Conservation (phyloP, 2,113 vertebrate species). For the Pelobates fuscus region DNA sequence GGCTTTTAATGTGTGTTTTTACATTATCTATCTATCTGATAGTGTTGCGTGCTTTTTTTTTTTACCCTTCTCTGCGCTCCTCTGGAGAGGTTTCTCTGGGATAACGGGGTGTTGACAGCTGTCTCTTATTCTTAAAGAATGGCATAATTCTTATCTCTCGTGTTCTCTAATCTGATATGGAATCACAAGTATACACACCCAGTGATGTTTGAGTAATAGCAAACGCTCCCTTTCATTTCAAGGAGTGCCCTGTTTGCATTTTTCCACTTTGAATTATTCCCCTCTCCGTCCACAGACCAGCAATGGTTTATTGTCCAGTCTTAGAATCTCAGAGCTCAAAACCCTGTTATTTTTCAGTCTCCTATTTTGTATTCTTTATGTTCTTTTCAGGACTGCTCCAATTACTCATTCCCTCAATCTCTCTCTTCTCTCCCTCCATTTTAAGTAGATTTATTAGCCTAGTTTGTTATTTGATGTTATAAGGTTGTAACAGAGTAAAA, state of each 20-base stretch:
- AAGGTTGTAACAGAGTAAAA: slow-evolving; percentile 7
- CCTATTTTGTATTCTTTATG: too few species aligned
- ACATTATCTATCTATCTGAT: too few species aligned
- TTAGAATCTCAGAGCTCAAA: too few species aligned
- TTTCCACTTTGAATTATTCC: slow-evolving; percentile 1
- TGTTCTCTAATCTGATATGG: slow-evolving; percentile 1
- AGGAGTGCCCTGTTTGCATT: slow-evolving; percentile 40
- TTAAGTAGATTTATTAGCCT: slow-evolving; percentile 9
- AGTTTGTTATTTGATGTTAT: slow-evolving; percentile 16
- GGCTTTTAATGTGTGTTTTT: too few species aligned
- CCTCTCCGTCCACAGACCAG: neutral
- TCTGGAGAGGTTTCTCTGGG: too few species aligned
- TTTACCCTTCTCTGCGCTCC: too few species aligned
- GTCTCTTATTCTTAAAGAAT: neutral
- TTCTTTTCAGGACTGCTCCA: neutral
- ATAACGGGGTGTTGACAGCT: neutral
- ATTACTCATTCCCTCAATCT: neutral
- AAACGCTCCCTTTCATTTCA: slow-evolving; percentile 2
- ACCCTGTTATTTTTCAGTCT: too few species aligned
- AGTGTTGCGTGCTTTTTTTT: too few species aligned
- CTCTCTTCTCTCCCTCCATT: neutral
- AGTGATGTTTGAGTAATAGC: slow-evolving; percentile 16
- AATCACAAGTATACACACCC: slow-evolving; percentile 14
- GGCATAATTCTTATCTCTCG: neutral
- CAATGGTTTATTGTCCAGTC: neutral